These are phyloP conservation scores for Lipotes vexillifer DNA, from an alignment of 2,113 vertebrate genomes.

Conservation along the genomic window DNA sequence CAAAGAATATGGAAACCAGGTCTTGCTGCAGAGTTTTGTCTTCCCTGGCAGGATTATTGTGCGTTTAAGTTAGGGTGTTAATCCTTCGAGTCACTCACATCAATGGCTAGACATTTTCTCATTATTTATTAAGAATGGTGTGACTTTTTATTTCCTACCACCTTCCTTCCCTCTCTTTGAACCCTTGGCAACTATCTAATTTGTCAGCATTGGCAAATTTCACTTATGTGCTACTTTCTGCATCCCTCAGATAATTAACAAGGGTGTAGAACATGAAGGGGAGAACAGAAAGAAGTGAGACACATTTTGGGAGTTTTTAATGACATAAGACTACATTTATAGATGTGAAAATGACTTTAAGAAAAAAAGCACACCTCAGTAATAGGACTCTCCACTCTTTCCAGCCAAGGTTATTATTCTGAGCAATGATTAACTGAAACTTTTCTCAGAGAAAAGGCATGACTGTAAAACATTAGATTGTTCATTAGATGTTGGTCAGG, in stretches of 20 bases:
- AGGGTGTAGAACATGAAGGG: slow-evolving; percentile 43
- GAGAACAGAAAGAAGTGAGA: slow-evolving; percentile 13
- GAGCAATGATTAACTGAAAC: neutral
- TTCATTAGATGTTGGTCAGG: neutral
- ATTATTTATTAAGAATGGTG: slow-evolving; percentile 48
- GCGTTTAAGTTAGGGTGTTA: neutral
- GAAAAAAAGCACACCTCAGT: neutral
- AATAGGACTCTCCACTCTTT: neutral
- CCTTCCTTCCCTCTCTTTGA: neutral
- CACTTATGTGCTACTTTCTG: slow-evolving; percentile 15
- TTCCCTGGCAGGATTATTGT: neutral
- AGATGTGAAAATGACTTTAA: slow-evolving; percentile 21
- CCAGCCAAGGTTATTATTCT: neutral
- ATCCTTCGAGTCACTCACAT: slow-evolving; percentile 14
- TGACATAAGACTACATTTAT: slow-evolving; percentile 23
- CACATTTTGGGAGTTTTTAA: slow-evolving; percentile 42
- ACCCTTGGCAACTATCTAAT: neutral
- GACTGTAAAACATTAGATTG: neutral
- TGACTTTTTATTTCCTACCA: slow-evolving; percentile 16
- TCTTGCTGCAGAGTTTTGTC: neutral
- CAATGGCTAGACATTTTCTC: slow-evolving; percentile 32
- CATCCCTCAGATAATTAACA: slow-evolving; percentile 41
- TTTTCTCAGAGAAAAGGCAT: neutral
- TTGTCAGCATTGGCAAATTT: slow-evolving; percentile 43
- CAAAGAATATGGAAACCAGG: neutral